Base-by-base conservation (phyloP, 2,113 vertebrate genomes). In the Felis catus region DNA sequence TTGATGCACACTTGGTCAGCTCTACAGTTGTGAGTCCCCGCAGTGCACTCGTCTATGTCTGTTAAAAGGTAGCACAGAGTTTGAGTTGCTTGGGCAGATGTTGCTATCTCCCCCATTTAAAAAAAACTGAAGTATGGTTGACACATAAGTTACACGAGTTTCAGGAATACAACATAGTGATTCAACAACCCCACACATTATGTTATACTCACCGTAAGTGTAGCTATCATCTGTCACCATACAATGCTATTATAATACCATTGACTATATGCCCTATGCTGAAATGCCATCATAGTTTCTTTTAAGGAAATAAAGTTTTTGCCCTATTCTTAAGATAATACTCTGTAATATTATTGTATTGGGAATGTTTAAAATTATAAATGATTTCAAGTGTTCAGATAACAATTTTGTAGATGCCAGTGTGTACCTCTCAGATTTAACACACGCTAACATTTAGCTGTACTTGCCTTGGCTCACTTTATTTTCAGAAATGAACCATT, bases 21-120 rank as follows among this genome's bases (percentile, higher is more conserved):
- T 81, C 99, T 99, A 88, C 99, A 99, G 31, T 97, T 99, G 98
- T 99, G 99, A 18, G 98, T 97, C 79, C 99, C 99, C 27, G 99
- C 99, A 27, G 99, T 88, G 82, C 99, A 99, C 98, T 99, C 99
- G 89, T 99, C 99, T 91, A 99, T 98, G 97, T 99, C 99, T 99
- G 99, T 95, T 84, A 66, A 81, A 82, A 97, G 21, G 51, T 2
- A 39, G 51, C 11, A 93, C 5, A 85, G 89, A 97, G 55, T 95
- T 23, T 70, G 58, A 91, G 39, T 89, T 51, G 39, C 53, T 83
- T 65, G 36, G 87, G 31, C 55, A 39, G 53, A 70, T 27, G 63
- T 86, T 94, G 13, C 13, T 51, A 55, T 41, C 80, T 74, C n/a
- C 68, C 95, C 66, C 1, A 21, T 68, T n/a, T 53, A 45, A 29